A percentile compares a stretch with the other conserved stretches of the same genome.
Evolutionary conservation across 2,797 vertebrate species (phyloP).

Genomic region (Ambastaia sidthimunki): DNA sequence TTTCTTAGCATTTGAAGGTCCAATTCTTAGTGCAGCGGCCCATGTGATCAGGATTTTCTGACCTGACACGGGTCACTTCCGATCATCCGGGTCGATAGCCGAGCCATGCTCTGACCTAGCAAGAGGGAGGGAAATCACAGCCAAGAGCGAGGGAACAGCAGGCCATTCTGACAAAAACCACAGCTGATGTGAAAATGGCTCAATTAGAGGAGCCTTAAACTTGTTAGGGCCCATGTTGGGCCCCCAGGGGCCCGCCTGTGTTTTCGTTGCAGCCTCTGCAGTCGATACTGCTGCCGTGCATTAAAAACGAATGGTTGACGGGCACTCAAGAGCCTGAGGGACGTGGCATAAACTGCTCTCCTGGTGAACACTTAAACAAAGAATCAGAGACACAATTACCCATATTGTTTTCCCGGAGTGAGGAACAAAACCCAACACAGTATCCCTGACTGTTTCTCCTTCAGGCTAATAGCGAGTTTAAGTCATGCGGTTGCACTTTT

Average conservation of each 20-base stretch:
- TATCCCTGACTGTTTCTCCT: constrained; percentile 63
- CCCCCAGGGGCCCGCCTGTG: constrained; percentile 59
- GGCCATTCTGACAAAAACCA: constrained; percentile 73
- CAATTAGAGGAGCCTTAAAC: constrained; percentile 78
- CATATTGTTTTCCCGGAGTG: constrained; percentile 71
- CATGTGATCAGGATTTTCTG: constrained; percentile 44
- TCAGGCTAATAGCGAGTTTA: constrained; percentile 72
- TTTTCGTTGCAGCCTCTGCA: constrained; percentile 63
- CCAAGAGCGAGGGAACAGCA: constrained; percentile 61
- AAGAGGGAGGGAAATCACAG: constrained; percentile 62
- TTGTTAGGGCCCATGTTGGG: constrained; percentile 71
- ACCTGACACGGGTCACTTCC: constrained; percentile 61
- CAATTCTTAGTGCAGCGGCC: not conserved
- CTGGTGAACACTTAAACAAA: constrained; percentile 80
- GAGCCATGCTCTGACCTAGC: constrained; percentile 59
- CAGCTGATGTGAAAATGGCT: constrained; percentile 78
- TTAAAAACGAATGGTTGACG: constrained; percentile 75
- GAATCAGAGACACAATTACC: constrained; percentile 77
- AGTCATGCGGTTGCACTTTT: constrained; percentile 60
- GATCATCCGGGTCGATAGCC: constrained; percentile 61
- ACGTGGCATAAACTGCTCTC: constrained; percentile 76
- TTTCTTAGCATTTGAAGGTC: not conserved
- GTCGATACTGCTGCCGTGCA: constrained; percentile 77
- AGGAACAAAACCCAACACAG: constrained; percentile 68
- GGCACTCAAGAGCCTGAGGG: constrained; percentile 68